Base-by-base conservation (phyloP, 2,113 vertebrate genomes). In the Rhadina sibilatrix region DNA sequence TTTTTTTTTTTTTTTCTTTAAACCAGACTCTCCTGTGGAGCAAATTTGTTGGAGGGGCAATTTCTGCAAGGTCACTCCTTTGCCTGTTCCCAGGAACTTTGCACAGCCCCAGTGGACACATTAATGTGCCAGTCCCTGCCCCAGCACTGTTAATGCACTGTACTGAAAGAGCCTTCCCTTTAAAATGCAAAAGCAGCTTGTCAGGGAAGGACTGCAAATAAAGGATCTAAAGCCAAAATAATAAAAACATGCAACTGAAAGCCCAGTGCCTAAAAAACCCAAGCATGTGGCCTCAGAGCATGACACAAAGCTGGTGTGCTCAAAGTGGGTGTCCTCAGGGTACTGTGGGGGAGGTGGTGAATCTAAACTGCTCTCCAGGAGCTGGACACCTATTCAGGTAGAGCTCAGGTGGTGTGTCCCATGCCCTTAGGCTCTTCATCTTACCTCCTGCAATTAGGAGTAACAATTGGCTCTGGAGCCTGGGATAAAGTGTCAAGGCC, bases 161-260 rank as follows among this genome's bases (percentile, higher is more conserved):
- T 54, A 83, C 83, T 97, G 91, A 97, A 96, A 93, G 68, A 92
- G 83, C 91, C 72, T 93, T 86, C 80, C 95, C 80, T 96, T 97
- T 97, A 97, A 96, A 96, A 97, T 94, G 94, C 95, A 93, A 95
- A 96, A 96, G 79, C 95, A 89, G 96, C 91, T 79, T 92, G 94
- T 89, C 90, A 95, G 86, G 69, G 93, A 91, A 95, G 86, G 95
- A 94, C 94, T 96, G 80, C 93, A 94, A 96, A 95, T 87, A 95
- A 92, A 87, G 86, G 68, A 95, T 93, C 76, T 81, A 69, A 95
- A 90, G 88, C 86, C 93, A 95, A 95, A 95, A 90, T 95, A 96
- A 95, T 97, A 96, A 96, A 96, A 94, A 37, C 85, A 92, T 0
- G 1, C 31, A 97, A 92, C 71, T 88, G 85, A 97, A 96, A 97